Conservation (phyloP, 1,140 invertebrate genomes). For the Meloidogyne floridensis region DNA sequence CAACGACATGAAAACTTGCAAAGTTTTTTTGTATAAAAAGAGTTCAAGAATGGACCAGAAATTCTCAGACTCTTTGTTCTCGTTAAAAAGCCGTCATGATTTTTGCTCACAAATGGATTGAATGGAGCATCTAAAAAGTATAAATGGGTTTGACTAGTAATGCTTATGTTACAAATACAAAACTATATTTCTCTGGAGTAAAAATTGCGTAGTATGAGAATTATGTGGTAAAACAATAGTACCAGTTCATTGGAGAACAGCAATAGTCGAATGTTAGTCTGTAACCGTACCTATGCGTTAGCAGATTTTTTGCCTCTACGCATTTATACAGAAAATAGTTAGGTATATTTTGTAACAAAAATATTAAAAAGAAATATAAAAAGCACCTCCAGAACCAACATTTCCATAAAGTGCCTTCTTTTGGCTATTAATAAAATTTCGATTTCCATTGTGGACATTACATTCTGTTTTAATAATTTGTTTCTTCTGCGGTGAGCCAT, state of each 20-base stretch:
- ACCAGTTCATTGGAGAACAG: too few species aligned
- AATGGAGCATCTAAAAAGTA: neutral
- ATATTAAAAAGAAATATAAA: neutral
- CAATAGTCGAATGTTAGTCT: too few species aligned
- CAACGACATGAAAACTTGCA: constrained; percentile 17
- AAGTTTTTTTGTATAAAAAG: constrained; percentile 12
- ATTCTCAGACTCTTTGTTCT: neutral
- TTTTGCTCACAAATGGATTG: neutral
- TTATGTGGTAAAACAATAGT: too few species aligned
- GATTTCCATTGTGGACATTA: neutral
- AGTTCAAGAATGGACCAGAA: neutral
- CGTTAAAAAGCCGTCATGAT: too few species aligned
- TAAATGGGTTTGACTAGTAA: too few species aligned
- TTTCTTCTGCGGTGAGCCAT: neutral
- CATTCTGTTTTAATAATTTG: neutral
- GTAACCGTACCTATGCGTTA: too few species aligned
- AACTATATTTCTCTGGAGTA: too few species aligned
- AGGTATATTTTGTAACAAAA: too few species aligned
- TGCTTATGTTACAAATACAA: too few species aligned
- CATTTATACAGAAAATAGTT: too few species aligned
- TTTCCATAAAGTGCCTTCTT: neutral
- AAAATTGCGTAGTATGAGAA: too few species aligned
- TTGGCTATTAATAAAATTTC: neutral
- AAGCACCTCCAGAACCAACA: neutral
- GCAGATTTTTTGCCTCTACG: too few species aligned